These are phyloP conservation scores for Phengaris arion DNA, from an alignment of 2,888 invertebrate genomes.

Conservation along the genomic window DNA sequence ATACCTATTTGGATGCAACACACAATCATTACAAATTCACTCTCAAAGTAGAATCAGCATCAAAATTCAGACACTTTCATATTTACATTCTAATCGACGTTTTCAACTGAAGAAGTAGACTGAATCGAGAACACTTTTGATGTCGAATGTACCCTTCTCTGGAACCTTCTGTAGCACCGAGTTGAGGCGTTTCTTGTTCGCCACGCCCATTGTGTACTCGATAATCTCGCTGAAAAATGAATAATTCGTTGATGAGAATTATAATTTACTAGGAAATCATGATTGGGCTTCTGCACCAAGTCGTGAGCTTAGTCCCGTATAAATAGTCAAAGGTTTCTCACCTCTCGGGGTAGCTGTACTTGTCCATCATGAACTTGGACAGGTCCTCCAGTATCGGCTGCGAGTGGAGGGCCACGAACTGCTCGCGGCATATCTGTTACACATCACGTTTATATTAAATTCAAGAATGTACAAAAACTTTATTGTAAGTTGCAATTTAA, in stretches of 20 bases:
- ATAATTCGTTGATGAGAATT: neutral
- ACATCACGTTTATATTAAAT: neutral
- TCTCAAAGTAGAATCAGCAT: conserved; percentile 6
- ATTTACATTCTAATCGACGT: neutral
- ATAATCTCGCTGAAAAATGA: conserved; percentile 59
- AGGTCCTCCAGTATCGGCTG: conserved; percentile 94
- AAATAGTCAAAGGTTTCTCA: conserved; percentile 53
- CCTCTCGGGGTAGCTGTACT: conserved; percentile 83
- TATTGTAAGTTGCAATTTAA: no score
- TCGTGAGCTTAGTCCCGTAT: no score
- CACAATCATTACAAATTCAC: conserved; percentile 8
- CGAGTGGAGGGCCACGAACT: conserved; percentile 97
- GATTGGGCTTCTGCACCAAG: no score
- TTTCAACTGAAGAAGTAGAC: conserved; percentile 91
- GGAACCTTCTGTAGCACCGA: conserved; percentile 82
- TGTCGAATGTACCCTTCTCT: conserved; percentile 86
- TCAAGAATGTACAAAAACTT: no score
- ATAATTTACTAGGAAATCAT: conserved; percentile 1
- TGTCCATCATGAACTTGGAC: conserved; percentile 84
- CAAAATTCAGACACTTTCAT: neutral
- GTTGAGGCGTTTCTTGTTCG: conserved; percentile 82
- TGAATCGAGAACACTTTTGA: conserved; percentile 86
- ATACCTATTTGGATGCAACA: neutral
- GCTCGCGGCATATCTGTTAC: conserved; percentile 94
- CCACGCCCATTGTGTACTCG: conserved; percentile 73